Evolutionary conservation across 2,888 invertebrate genomes (phyloP).

Genomic region (Erebia palarica): DNA sequence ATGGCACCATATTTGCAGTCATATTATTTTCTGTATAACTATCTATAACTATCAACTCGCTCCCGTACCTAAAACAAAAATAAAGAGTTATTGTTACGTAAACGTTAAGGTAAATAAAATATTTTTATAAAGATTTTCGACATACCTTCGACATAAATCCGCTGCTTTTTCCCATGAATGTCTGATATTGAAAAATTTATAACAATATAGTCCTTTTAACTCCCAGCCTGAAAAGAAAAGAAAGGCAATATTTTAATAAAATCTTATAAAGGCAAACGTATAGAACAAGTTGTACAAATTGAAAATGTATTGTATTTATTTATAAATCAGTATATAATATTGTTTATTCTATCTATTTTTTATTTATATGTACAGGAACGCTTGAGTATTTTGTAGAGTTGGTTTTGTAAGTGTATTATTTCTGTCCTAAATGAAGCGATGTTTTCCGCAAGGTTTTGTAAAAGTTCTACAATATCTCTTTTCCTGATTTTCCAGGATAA

Average conservation of each 20-base stretch:
- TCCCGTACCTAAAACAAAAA: conserved; percentile 90
- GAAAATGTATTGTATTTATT: neutral
- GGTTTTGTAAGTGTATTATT: too few relatives aligned
- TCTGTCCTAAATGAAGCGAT: too few relatives aligned
- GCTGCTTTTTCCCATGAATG: conserved; percentile 98
- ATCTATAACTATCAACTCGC: conserved; percentile 95
- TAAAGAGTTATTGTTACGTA: neutral
- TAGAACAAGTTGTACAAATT: neutral
- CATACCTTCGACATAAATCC: conserved; percentile 94
- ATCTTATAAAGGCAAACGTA: neutral
- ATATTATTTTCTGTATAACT: conserved; percentile 95
- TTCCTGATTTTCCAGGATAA: too few relatives aligned
- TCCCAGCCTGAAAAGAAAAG: conserved; percentile 94
- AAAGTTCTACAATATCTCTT: too few relatives aligned
- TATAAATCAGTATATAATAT: too few relatives aligned
- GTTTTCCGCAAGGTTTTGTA: too few relatives aligned
- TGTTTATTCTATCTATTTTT: too few relatives aligned
- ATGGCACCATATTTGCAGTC: conserved; percentile 90
- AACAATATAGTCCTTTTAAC: conserved; percentile 94
- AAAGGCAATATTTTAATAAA: conserved; percentile 46
- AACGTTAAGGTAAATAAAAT: neutral
- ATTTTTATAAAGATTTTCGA: conserved; percentile 9
- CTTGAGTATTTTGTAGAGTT: too few relatives aligned
- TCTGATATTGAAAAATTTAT: conserved; percentile 97
- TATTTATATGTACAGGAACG: too few relatives aligned